Conservation (phyloP, 2,113 vertebrate species). For the Oncorhynchus tshawytscha region DNA sequence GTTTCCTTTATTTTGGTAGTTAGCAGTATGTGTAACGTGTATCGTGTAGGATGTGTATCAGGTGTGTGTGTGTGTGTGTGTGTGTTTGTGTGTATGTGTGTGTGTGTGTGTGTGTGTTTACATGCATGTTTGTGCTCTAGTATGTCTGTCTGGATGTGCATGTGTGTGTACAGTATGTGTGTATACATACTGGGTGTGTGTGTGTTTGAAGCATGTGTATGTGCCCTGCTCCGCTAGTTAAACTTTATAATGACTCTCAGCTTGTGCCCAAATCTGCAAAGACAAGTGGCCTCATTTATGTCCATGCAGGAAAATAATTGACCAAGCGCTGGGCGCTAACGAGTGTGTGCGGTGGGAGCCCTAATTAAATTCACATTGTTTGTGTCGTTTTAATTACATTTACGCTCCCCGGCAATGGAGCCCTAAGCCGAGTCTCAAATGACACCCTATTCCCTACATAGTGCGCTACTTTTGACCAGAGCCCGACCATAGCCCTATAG, state of each 20-base stretch:
- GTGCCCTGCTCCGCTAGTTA: constrained; percentile 44
- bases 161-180: neutral
- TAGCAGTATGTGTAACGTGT: constrained; percentile 15
- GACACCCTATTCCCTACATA: constrained; percentile 41
- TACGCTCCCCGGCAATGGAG: constrained; percentile 44
- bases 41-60: neutral
- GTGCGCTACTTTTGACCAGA: too few relatives aligned
- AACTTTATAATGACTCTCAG: constrained; percentile 69
- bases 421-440: too few relatives aligned
- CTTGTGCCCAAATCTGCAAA: constrained; percentile 62
- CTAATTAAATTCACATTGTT: constrained; percentile 95
- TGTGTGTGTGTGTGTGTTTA: neutral
- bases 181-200: neutral
- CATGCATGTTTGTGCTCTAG: neutral
- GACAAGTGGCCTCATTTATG: constrained; percentile 85
- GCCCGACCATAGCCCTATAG: too few relatives aligned
- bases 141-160: neutral
- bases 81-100: constrained; percentile 5
- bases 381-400: constrained; percentile 90
- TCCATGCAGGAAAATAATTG: constrained; percentile 87
- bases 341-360: constrained; percentile 80
- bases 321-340: constrained; percentile 79
- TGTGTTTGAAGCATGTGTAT: neutral
- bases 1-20: too few relatives aligned
- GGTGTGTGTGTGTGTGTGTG: constrained; percentile 15